Evolutionary conservation across 2,113 vertebrate species (phyloP), one percentile per base, ranked within the genome.

Genomic region (Heterotilapia buettikoferi): DNA sequence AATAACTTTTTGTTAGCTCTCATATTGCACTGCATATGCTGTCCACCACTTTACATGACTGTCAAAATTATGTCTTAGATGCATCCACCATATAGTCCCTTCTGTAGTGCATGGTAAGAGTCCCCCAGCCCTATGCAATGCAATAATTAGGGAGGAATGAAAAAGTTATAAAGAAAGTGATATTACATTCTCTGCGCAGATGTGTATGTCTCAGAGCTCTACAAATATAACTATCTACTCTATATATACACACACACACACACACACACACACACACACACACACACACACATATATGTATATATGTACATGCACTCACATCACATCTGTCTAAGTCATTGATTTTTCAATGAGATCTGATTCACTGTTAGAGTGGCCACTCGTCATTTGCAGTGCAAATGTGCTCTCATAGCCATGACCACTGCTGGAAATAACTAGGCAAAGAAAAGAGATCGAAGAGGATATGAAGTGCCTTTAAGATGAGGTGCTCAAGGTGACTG

Each of bases 401-500:
- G 82, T 79, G 86, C 61, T 68, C 29, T 19, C 19, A 52, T 80
- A 38, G 33, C 52, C n/a, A 13, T 45, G 88, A 90, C 89, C 84
- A 85, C 76, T 36, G 87, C 66, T 5, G 16, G 87, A 76, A 45
- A 61, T 83, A 84, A 83, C 78, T 83, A 50, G 45, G 36, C n/a
- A 38, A 43, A 66, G 57, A 86, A 82, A 54, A 73, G 50, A 33
- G 83, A 5, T 16, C 38, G 19, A 52, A 73, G 45, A 66, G 43
- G 76, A 92, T 92, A 95, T 93, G 94, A 94, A 93, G 91, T 83
- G 81, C 88, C 93, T 91, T 95, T 94, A 93, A 94, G 93, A 95
- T 94, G 91, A 89, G 84, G 86, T 84, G 87, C 86, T 93, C 95
- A 96, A 96, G 95, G 95, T 96, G 95, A 96, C 95, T 93, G 91